Percentiles rank a stretch among this genome's conserved stretches.
Conservation (phyloP, 2,797 vertebrate species). For the Phoxinus dragarum region DNA sequence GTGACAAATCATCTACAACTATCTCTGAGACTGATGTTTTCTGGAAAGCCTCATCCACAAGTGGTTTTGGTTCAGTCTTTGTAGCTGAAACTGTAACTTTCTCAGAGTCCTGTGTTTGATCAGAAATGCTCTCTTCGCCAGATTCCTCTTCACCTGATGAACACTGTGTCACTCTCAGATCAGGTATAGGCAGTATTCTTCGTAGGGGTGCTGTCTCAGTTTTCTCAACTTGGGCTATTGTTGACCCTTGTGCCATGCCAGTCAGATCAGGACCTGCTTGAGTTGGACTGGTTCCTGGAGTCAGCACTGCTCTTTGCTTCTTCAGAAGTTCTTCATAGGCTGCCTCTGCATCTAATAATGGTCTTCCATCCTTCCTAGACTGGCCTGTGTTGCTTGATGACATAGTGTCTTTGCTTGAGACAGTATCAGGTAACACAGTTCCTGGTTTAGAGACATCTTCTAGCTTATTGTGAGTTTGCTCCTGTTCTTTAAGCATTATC, state of each 20-base stretch:
- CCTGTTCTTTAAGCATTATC: slow-evolving; percentile 86
- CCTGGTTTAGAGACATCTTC: slow-evolving; percentile 82
- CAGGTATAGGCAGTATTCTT: slow-evolving; percentile 90
- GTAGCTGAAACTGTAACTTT: slow-evolving; percentile 53
- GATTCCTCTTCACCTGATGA: slow-evolving; percentile 93
- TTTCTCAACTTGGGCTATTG: slow-evolving; percentile 67
- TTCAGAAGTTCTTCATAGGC: slow-evolving; percentile 95
- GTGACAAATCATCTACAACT: slow-evolving; percentile 18
- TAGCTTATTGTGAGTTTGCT: slow-evolving; percentile 82
- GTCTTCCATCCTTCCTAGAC: slow-evolving; percentile 84
- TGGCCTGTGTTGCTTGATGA: slow-evolving; percentile 77
- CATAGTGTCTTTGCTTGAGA: slow-evolving; percentile 80
- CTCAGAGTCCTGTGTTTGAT: slow-evolving; percentile 77
- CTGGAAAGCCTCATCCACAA: slow-evolving; percentile 54
- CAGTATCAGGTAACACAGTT: slow-evolving; percentile 86
- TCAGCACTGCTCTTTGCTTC: slow-evolving; percentile 81
- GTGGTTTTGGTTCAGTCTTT: slow-evolving; percentile 59
- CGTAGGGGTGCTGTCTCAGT: slow-evolving; percentile 72
- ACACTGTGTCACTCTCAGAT: slow-evolving; percentile 97
- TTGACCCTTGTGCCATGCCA: slow-evolving; percentile 60
- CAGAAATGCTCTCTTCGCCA: slow-evolving; percentile 86
- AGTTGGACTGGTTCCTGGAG: slow-evolving; percentile 89
- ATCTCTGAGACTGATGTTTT: slow-evolving; percentile 35
- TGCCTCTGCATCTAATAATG: slow-evolving; percentile 90
- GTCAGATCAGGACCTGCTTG: slow-evolving; percentile 74